These are phyloP conservation scores for Heliconius hermathena DNA, from an alignment of 1,140 invertebrate species.

Conservation along the genomic window DNA sequence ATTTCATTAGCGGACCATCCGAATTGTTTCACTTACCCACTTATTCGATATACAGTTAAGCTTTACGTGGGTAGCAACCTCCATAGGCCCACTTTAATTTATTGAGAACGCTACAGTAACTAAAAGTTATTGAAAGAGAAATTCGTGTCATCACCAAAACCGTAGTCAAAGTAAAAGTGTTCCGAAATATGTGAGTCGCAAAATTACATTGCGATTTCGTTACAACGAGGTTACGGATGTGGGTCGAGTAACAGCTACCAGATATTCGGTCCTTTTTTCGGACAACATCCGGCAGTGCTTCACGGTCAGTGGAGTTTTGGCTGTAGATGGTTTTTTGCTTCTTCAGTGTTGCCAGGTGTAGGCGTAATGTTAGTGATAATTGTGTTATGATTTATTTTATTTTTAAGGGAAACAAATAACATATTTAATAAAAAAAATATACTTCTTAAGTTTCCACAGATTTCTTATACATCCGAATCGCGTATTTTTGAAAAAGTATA, in stretches of 20 bases:
- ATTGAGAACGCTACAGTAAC: conserved; percentile 26
- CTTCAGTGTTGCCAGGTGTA: conserved; percentile 20
- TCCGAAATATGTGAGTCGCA: conserved; percentile 78
- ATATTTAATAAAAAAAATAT: no score
- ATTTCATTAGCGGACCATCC: not conserved
- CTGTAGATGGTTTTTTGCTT: conserved; percentile 20
- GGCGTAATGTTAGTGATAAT: not conserved
- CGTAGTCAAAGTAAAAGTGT: conserved; percentile 79
- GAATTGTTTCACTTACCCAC: not conserved
- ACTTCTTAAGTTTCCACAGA: no score
- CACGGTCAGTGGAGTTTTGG: conserved; percentile 58
- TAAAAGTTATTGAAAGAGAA: conserved; percentile 74
- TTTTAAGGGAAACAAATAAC: no score
- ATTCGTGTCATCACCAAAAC: conserved; percentile 75
- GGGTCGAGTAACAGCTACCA: conserved; percentile 78
- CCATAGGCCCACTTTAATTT: conserved; percentile 7
- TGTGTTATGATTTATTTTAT: not conserved
- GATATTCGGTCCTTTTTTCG: conserved; percentile 67
- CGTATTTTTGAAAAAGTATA: no score
- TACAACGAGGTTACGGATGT: conserved; percentile 74
- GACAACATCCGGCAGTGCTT: conserved; percentile 57
- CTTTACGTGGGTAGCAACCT: conserved; percentile 6
- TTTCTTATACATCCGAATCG: no score
- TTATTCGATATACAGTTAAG: not conserved
- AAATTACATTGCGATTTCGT: conserved; percentile 81